Percentiles rank a stretch among this genome's conserved stretches.
These are phyloP conservation scores for Amorpha juglandis DNA, from an alignment of 2,888 invertebrate genomes.

Conservation along the genomic window DNA sequence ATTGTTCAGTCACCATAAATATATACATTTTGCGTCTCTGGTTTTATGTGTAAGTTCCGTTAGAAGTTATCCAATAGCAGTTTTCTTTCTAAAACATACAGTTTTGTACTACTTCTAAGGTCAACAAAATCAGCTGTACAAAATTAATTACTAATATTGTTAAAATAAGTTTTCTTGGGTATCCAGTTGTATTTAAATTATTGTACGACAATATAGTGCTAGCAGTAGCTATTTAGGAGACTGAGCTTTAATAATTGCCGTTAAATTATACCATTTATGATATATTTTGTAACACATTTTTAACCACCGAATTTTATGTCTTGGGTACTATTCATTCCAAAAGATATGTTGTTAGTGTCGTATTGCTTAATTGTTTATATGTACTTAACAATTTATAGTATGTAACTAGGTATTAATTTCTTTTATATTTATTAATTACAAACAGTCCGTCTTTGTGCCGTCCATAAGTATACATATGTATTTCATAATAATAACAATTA, in stretches of 20 bases:
- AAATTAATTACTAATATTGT: too few relatives aligned
- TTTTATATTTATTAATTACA: not conserved
- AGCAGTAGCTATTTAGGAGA: not conserved
- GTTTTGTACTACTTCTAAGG: too few relatives aligned
- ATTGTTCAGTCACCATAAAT: too few relatives aligned
- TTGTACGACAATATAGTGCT: not conserved
- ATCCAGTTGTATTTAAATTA: too few relatives aligned
- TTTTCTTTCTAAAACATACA: too few relatives aligned
- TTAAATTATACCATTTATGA: not conserved
- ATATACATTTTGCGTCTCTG: too few relatives aligned
- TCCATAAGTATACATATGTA: not conserved
- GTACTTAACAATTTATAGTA: not conserved
- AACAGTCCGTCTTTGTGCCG: conserved; percentile 17
- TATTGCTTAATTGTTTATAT: not conserved
- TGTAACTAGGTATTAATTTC: not conserved
- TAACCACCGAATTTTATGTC: not conserved
- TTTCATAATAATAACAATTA: not conserved
- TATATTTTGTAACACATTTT: not conserved
- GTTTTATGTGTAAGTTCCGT: too few relatives aligned
- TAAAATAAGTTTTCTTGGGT: too few relatives aligned
- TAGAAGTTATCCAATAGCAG: too few relatives aligned
- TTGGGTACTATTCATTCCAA: not conserved
- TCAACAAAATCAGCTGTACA: too few relatives aligned
- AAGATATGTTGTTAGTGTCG: not conserved
- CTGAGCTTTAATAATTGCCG: not conserved